Percentiles rank a stretch among this genome's conserved stretches.
Conservation (phyloP, 2,797 vertebrate genomes). For the Macrochelys suwanniensis region DNA sequence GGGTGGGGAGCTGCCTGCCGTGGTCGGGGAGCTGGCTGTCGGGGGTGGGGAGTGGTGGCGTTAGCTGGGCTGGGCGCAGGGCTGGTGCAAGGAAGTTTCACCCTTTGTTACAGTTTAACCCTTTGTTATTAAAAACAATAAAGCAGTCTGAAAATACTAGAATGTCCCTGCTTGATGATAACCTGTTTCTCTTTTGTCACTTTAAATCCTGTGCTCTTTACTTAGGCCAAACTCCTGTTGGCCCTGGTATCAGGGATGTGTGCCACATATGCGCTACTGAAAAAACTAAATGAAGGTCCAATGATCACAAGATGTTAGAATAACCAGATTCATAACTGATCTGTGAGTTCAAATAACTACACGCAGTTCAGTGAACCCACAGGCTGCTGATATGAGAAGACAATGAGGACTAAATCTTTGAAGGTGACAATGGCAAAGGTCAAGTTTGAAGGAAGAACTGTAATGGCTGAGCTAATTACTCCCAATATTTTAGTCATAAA, state of each 20-base stretch:
- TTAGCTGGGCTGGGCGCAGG: too few relatives aligned
- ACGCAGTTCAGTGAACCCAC: not conserved
- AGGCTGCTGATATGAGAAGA: accelerated
- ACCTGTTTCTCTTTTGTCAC: not conserved
- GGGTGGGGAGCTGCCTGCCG: too few relatives aligned
- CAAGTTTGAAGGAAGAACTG: not conserved
- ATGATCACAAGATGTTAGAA: not conserved
- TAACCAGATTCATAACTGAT: not conserved
- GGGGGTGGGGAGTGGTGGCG: too few relatives aligned
- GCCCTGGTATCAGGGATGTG: accelerated
- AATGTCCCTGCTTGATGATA: not conserved
- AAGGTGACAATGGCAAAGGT: accelerated
- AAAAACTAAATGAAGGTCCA: not conserved
- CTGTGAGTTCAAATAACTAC: not conserved
- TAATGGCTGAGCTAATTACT: not conserved
- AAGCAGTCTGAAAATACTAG: not conserved
- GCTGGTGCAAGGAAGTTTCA: too few relatives aligned
- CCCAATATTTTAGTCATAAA: not conserved
- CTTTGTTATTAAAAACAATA: not conserved
- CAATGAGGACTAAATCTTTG: not conserved
- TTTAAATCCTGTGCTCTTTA: not conserved
- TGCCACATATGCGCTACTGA: not conserved
- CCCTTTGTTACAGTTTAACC: not conserved
- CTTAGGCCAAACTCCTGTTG: not conserved
- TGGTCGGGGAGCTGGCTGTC: too few relatives aligned